phyloP scores from a whole-genome alignment of 2,888 invertebrate species.

The Sesia bembeciformis region DNA sequence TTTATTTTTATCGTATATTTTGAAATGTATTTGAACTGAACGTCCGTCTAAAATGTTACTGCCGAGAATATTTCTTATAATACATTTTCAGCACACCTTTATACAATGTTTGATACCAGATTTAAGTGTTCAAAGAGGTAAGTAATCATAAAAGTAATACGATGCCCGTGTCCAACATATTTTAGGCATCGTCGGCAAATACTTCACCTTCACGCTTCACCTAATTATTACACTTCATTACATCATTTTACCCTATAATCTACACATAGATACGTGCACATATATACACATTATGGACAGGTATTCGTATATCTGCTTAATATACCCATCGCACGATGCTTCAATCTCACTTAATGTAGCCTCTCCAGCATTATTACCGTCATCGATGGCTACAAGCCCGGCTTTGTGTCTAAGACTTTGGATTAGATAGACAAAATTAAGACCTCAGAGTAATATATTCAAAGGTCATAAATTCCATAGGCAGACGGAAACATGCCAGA shows the following conservation, averaged over 20 bases:
- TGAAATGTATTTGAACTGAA: neutral
- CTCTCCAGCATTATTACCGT: no score
- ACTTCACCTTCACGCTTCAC: slow-evolving; percentile 2
- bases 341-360: no score
- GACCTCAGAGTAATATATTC: no score
- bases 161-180: neutral
- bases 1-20: neutral
- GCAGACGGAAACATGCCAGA: no score
- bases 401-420: no score
- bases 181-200: neutral
- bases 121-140: slow-evolving; percentile 41
- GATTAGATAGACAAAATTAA: no score
- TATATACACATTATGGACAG: no score
- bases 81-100: slow-evolving; percentile 19
- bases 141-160: slow-evolving; percentile 12
- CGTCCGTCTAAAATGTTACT: slow-evolving; percentile 13
- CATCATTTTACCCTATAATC: slow-evolving; percentile 1
- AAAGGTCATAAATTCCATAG: no score
- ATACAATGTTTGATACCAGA: slow-evolving; percentile 32
- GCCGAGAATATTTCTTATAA: slow-evolving; percentile 15
- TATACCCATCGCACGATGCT: no score
- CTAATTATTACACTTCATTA: slow-evolving; percentile 6
- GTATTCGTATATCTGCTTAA: no score
- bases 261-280: neutral
- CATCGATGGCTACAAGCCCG: no score